phyloP scores from a whole-genome alignment of 2,797 vertebrate genomes.

The Oceanodroma leucorhoa region DNA sequence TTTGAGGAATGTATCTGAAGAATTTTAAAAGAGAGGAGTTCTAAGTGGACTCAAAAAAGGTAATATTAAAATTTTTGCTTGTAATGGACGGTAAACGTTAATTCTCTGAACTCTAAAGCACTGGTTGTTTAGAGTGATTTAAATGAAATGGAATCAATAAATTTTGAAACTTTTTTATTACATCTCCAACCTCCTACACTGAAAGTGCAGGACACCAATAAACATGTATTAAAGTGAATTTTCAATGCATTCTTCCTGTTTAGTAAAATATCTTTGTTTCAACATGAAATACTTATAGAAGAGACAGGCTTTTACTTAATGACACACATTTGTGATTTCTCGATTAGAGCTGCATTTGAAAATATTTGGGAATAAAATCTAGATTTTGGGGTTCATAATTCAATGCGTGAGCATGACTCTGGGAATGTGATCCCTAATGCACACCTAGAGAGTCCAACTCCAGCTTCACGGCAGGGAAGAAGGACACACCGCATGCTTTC shows the following conservation, averaged over 20 bases:
- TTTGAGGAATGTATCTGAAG: slow-evolving; percentile 75
- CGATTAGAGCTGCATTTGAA: not conserved
- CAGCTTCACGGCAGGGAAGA: not conserved
- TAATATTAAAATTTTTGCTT: slow-evolving; percentile 71
- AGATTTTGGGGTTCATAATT: not conserved
- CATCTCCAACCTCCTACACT: slow-evolving; percentile 61
- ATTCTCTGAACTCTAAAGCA: slow-evolving; percentile 63
- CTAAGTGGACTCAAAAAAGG: slow-evolving; percentile 46
- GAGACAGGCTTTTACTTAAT: not conserved
- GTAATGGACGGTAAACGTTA: slow-evolving; percentile 71
- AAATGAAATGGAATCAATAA: slow-evolving; percentile 50
- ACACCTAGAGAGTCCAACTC: not conserved
- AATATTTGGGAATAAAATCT: not conserved
- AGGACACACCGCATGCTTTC: accelerated
- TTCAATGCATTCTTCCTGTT: slow-evolving; percentile 44
- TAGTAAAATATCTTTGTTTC: not conserved
- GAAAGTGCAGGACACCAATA: slow-evolving; percentile 60
- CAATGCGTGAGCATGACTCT: not conserved
- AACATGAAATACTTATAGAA: not conserved
- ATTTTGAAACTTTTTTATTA: slow-evolving; percentile 53
- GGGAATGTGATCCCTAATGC: not conserved
- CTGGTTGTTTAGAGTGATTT: slow-evolving; percentile 61
- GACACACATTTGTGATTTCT: not conserved
- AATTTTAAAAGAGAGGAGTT: slow-evolving; percentile 70
- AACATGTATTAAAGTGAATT: slow-evolving; percentile 58